A percentile compares a stretch with the other conserved stretches of the same genome.
phyloP scores from a whole-genome alignment of 1,140 invertebrate genomes.

The Drosophila lini region DNA sequence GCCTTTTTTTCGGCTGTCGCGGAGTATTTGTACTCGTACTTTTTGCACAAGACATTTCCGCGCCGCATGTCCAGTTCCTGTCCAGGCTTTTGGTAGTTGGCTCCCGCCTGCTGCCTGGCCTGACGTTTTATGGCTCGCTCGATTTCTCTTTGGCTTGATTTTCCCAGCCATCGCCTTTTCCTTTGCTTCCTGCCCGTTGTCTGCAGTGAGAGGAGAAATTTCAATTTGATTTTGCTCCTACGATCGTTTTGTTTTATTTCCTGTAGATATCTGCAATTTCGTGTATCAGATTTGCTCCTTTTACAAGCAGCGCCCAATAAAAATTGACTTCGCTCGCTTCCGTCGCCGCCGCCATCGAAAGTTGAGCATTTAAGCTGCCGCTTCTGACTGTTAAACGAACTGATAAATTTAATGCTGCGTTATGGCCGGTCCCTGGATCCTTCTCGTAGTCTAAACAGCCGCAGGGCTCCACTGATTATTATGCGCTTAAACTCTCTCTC shows the following conservation, averaged over 20 bases:
- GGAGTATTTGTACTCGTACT: conserved; percentile 76
- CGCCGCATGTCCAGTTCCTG: conserved; percentile 78
- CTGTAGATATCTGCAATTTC: conserved; percentile 56
- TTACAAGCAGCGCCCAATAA: conserved; percentile 50
- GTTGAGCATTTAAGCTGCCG: conserved; percentile 47
- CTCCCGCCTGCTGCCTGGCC: conserved; percentile 24
- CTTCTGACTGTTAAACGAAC: conserved; percentile 46
- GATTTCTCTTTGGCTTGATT: conserved; percentile 56
- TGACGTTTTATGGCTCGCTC: conserved; percentile 54
- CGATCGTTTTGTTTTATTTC: conserved; percentile 65
- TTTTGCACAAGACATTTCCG: conserved; percentile 76
- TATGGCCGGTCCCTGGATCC: conserved; percentile 18
- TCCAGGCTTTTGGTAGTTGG: conserved; percentile 34
- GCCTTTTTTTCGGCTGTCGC: conserved; percentile 64
- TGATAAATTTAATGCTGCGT: conserved; percentile 57
- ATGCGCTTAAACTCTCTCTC: conserved; percentile 5
- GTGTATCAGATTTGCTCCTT: conserved; percentile 58
- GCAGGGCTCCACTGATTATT: conserved; percentile 7
- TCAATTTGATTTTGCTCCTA: conserved; percentile 54
- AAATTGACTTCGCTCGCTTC: conserved; percentile 52
- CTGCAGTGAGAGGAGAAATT: conserved; percentile 37
- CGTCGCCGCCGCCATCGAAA: conserved; percentile 23
- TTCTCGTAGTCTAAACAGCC: conserved; percentile 15
- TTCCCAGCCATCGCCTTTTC: conserved; percentile 30
- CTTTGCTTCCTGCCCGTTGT: conserved; percentile 33